Base-by-base conservation (phyloP, 2,888 invertebrate genomes). In the Allolobophora icterica region DNA sequence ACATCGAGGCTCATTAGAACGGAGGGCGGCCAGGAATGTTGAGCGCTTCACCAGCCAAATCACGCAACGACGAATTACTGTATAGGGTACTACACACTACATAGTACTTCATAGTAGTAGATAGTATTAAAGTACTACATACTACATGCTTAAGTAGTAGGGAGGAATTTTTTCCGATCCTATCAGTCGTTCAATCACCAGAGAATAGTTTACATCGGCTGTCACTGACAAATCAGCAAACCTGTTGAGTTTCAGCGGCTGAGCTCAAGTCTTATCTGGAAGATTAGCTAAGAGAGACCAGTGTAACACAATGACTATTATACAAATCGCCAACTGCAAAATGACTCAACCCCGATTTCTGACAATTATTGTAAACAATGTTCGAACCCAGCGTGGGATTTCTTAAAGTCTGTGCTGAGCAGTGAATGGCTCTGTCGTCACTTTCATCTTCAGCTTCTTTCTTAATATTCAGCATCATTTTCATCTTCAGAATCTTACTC, bases 181-280 rank as follows among this genome's bases (percentile, higher is more conserved):
- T 71, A 71, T 71, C 30, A 71, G 71, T n/a, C 71, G 30, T 71
- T 71, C 71, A 71, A 71, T 71, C 71, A n/a, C 71, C 11, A 0
- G n/a, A 30, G n/a, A 71, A 71, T 30, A 71, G 71, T 71, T 71
- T 71, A 71, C 71, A 30, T n/a, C 30, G 30, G 71, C 71, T 71
- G 71, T 71, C 71, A n/a, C n/a, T 71, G 71, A 71, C 71, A 71
- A 71, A 71, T 71, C 71, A 71, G 30, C 71, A 71, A n/a, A n/a
- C 71, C 71, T 71, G 71, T 71, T 71, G 71, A 71, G 71, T 71
- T 71, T 71, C 71, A 71, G 71, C 6, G 30, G 30, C n/a, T 30
- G 71, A 71, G 71, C 30, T 11, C n/a, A n/a, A n/a, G n/a, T n/a
- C 71, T 71, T 71, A 71, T 71, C n/a, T n/a, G 30, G 8, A 8